Evolutionary conservation across 1,140 invertebrate genomes (phyloP), one percentile per base, ranked within the genome.

Genomic region (Drosophila sturtevanti): DNA sequence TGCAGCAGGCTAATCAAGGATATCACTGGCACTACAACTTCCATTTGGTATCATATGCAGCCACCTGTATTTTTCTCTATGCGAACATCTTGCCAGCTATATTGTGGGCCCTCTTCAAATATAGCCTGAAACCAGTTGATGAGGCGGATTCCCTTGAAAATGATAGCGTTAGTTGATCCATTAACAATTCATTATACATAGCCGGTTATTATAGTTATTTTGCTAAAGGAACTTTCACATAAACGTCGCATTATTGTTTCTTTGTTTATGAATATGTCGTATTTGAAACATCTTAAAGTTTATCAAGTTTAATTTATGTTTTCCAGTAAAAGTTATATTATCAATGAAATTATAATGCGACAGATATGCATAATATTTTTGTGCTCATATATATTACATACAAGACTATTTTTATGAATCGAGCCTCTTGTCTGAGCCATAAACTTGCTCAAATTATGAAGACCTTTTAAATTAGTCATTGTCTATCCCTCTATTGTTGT

Each of bases 11-110:
- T 0, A 93, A 94, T 77, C 92, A 92, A 10, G 92, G 94, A 37
- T 95, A 95, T 81, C 94, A 95, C 22, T 99, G 98, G 98, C 95
- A 95, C 79, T 99, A 99, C 92, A 96, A 99, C 90, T 99, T 99
- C 92, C 97, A 98, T 85, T 93, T 98, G 91, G 97, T 99, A 0
- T 97, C 97, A 0, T 95, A 97, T 87, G 97, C 97, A 10, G 97
- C 97, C 1, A 97, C 96, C 1, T 95, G 96, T 35, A 98, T 99
- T 77, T 96, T 97, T 91, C 93, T 95, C 21, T 99, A 99, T 91
- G 96, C 97, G 54, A 97, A 96, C 94, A 79, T 99, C 0, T 93
- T 99, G 12, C 98, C 98, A 0, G 86, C 97, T 2, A 91, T 94
- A 0, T 86, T 99, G 31, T 99, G 97, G 96, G 95, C 93, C 0